Evolutionary conservation across 2,888 invertebrate species (phyloP).

Genomic region (Hartigia nigra): DNA sequence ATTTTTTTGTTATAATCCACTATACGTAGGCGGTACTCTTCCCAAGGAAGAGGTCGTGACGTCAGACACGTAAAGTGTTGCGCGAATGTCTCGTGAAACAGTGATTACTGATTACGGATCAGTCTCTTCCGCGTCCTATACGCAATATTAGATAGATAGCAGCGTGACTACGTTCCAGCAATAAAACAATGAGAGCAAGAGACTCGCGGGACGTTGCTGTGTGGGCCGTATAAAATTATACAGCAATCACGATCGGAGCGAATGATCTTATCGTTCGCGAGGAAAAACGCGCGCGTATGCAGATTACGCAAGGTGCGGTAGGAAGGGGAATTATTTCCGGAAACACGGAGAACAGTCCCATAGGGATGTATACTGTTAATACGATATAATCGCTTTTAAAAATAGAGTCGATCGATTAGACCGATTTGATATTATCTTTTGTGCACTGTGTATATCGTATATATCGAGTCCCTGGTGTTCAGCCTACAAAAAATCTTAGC

Average conservation of each 20-base stretch:
- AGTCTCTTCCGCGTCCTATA: conserved; percentile 36
- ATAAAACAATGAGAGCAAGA: conserved; percentile 32
- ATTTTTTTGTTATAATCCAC: no score
- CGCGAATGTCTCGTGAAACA: conserved; percentile 5
- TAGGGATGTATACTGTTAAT: neutral
- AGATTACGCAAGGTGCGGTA: conserved; percentile 29
- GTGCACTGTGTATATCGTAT: neutral
- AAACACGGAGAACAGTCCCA: neutral
- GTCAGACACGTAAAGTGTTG: neutral
- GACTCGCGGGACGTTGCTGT: conserved; percentile 16
- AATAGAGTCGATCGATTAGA: neutral
- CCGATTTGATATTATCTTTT: neutral
- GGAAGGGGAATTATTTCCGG: neutral
- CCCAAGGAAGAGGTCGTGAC: conserved; percentile 18
- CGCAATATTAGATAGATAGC: conserved; percentile 14
- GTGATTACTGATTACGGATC: conserved; percentile 38
- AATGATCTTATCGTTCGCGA: conserved; percentile 39
- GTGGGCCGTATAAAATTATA: conserved; percentile 41
- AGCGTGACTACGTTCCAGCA: conserved; percentile 21
- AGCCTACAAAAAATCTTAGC: conserved; percentile 3
- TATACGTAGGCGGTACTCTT: conserved; percentile 27
- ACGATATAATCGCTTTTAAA: neutral
- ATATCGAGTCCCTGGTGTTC: conserved; percentile 1
- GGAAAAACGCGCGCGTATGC: conserved; percentile 29
- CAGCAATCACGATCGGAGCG: conserved; percentile 39